Evolutionary conservation across 2,113 vertebrate genomes (phyloP).

Genomic region (Speoplatyrhinus poulsoni): DNA sequence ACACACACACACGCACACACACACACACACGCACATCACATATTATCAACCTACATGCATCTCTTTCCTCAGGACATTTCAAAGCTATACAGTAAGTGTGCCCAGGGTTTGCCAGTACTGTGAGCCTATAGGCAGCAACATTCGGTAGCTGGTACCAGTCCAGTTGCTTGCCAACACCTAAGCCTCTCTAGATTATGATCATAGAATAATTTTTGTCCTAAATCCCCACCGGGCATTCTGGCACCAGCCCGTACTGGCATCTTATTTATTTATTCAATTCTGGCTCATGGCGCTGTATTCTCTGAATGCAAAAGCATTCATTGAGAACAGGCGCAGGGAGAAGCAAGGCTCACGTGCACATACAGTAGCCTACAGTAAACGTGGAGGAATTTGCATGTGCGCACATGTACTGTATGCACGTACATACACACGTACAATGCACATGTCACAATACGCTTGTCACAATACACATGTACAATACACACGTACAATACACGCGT

Average conservation of each 20-base stretch:
- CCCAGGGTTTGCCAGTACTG: slow-evolving; percentile 14
- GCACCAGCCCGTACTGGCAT: neutral
- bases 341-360: too few relatives aligned
- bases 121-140: slow-evolving; percentile 20
- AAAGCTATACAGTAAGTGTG: slow-evolving; percentile 19
- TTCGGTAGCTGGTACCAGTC: slow-evolving; percentile 14
- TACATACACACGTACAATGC: too few relatives aligned
- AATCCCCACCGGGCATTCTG: neutral
- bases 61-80: slow-evolving; percentile 28
- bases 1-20: slow-evolving; percentile 17
- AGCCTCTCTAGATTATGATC: neutral
- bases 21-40: too few relatives aligned
- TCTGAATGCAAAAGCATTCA: too few relatives aligned
- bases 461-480: neutral
- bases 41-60: slow-evolving; percentile 55
- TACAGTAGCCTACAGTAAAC: too few relatives aligned
- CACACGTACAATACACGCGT: too few relatives aligned
- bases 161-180: neutral
- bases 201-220: slow-evolving; percentile 5
- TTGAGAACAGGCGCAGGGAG: too few relatives aligned
- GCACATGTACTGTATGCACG: too few relatives aligned
- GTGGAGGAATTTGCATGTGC: too few relatives aligned
- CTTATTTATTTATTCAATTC: slow-evolving; percentile 1
- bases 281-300: neutral
- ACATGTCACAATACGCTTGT: neutral